Conservation (phyloP, 2,797 vertebrate genomes). For the Cetoscarus ocellatus region DNA sequence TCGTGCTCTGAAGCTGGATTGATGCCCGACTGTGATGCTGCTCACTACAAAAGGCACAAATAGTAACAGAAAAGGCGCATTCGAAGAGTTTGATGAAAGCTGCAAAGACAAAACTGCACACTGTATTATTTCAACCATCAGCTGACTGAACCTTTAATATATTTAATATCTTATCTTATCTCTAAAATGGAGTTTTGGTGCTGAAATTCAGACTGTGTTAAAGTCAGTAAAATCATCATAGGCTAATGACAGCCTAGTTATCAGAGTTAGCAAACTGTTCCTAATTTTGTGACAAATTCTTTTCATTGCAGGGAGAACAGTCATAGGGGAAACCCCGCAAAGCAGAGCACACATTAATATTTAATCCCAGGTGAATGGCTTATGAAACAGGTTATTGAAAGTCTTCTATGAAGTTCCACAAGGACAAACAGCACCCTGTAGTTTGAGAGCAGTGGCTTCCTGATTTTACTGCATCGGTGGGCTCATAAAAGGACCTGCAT, state of each 20-base stretch:
- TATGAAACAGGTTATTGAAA: conserved; percentile 57
- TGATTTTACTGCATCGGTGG: conserved; percentile 30
- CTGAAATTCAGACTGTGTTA: too few species aligned
- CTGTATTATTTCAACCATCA: too few species aligned
- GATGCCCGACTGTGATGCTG: conserved; percentile 65
- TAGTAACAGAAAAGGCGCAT: conserved; percentile 40
- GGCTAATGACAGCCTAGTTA: too few species aligned
- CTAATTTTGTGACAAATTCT: too few species aligned
- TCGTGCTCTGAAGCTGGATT: conserved; percentile 54
- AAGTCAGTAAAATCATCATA: too few species aligned
- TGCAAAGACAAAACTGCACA: conserved; percentile 7
- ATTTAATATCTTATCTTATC: too few species aligned
- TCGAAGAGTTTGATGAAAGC: conserved; percentile 12
- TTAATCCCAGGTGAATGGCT: conserved; percentile 53
- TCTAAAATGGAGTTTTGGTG: too few species aligned
- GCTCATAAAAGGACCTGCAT: too few species aligned
- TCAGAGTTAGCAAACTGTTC: too few species aligned
- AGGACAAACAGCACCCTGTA: conserved; percentile 41
- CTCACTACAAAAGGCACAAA: conserved; percentile 59
- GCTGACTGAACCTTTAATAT: too few species aligned
- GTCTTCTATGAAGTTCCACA: conserved; percentile 42
- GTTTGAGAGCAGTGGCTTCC: conserved; percentile 64
- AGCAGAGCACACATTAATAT: conserved; percentile 64
- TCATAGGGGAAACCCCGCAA: conserved; percentile 26
- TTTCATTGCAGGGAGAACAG: not conserved